Base-by-base conservation (phyloP, 2,888 invertebrate genomes). In the Hypselothyrea guttata region DNA sequence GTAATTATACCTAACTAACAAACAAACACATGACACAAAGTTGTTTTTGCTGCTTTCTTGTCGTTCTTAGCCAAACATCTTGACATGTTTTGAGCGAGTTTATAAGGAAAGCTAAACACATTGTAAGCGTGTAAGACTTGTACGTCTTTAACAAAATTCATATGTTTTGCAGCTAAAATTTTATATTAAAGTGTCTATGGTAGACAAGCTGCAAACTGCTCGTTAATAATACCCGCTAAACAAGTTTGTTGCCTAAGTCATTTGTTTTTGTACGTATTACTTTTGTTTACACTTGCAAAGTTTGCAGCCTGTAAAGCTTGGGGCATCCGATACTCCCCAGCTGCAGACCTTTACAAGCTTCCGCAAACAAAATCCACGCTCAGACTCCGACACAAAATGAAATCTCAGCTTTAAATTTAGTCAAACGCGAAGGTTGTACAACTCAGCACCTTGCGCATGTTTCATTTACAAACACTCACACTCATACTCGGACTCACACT, bases 341-440 rank as follows among this genome's bases (percentile, higher is more conserved):
- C 30, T 18, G 44, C 53, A 51, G 53, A 40, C 61, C 49, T 76
- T 72, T 62, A 57, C 67, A 79, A 83, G 61, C 70, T 79, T 83
- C 77, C 77, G 84, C 69, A 79, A 83, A 82, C 52, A 69, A 81
- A 78, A 35, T 9, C 30, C 4, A 9, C 49, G 31, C 30, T 30
- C 9, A 11, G 1, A 11, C 8, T 2, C 12, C 27, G 35, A 35
- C 38, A 56, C 2, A 2, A 53, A 53, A 42, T 60, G 16, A 11
- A 35, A 61, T 63, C 59, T 41, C 63, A 61, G 73, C 83, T 73
- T 76, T 51, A 76, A 76, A 73, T 76, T 76, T 71, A 79, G 84
- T 81, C 81, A 84, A 73, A 65, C 77, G 84, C 84, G 82, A 84
- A 79, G 78, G 78, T 68, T 75, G 62, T 56, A 66, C 60, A 57